Evolutionary conservation across 2,888 invertebrate species (phyloP).

Genomic region (Omphaloscelis lunosa): DNA sequence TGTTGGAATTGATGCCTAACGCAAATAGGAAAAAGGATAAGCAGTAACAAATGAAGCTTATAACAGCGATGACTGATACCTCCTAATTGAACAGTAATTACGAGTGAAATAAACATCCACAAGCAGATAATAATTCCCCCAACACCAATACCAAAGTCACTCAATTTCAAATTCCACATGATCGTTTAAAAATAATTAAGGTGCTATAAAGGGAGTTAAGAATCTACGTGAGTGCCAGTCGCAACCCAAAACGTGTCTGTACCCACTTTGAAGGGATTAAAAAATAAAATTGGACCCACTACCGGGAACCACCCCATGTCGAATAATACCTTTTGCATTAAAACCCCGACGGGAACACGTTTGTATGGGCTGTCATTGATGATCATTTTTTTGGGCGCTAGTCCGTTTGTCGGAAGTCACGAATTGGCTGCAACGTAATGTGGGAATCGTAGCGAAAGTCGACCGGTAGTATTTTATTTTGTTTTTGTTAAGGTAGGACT

Average conservation of each 20-base stretch:
- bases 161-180: slow-evolving; percentile 50
- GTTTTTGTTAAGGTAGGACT: slow-evolving; percentile 35
- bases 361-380: slow-evolving; percentile 61
- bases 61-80: slow-evolving; percentile 12
- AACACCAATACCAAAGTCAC: slow-evolving; percentile 37
- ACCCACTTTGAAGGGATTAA: slow-evolving; percentile 61
- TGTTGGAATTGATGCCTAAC: not conserved
- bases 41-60: slow-evolving; percentile 23
- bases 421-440: slow-evolving; percentile 61
- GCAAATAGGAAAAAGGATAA: slow-evolving; percentile 18
- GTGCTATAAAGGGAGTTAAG: slow-evolving; percentile 51
- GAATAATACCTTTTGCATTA: slow-evolving; percentile 67
- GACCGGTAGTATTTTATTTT: slow-evolving; percentile 43
- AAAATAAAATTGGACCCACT: slow-evolving; percentile 59
- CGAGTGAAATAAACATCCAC: slow-evolving; percentile 30
- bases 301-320: slow-evolving; percentile 69
- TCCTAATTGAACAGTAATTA: slow-evolving; percentile 20
- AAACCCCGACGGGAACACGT: slow-evolving; percentile 69
- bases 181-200: slow-evolving; percentile 63
- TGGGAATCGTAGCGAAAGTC: slow-evolving; percentile 66
- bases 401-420: slow-evolving; percentile 74
- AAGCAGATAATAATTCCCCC: slow-evolving; percentile 26
- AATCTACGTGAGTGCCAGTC: slow-evolving; percentile 51
- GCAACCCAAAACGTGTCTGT: slow-evolving; percentile 59
- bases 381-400: slow-evolving; percentile 59